Evolutionary conservation across 2,797 vertebrate species (phyloP), one percentile per base, ranked within the genome.

Genomic region (Melanogrammus aeglefinus): DNA sequence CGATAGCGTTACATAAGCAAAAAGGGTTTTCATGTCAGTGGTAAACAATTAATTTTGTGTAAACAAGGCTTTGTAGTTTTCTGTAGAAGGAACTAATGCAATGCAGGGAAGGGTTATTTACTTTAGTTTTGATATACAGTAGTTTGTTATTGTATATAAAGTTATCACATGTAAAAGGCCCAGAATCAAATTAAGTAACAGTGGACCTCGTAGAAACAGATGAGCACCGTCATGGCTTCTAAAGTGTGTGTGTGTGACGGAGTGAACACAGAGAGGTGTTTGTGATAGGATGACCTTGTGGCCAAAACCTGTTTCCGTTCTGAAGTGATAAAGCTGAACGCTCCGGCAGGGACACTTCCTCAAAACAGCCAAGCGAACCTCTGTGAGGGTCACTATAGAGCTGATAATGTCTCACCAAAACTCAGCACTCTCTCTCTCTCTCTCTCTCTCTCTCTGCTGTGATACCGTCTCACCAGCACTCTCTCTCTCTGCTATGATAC

Each of bases 331-430:
- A 89, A 91, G 92, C 74, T 47, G 81, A 92, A 84, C 85, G 89
- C 93, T 88, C 89, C 88, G 78, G 88, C 3, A 3, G 87, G 82
- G 81, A 89, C 87, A 86, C 89, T 92, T 93, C 91, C 92, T 92
- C 78, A 79, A 77, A 79, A 80, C 36, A 29, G 72, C 66, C 75
- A 76, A 76, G 7, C 8, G 2, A 27, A 51, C 47, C 47, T 21
- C 47, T 18, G n/a, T 69, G 3, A 69, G 66, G 6, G 80, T 86
- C 74, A 83, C 86, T 84, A 76, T 78, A 82, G 47, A 51, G 79
- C 35, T 36, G 35, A 36, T 36, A 36, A 6, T 2, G 6, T 1
- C 35, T 36, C 35, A 36, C 35, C 35, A 6, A 6, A 2, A 36
- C 35, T n/a, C n/a, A n/a, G n/a, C n/a, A n/a, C n/a, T n/a, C n/a